A percentile compares a stretch with the other conserved stretches of the same genome.
Conservation (phyloP, 2,888 invertebrate species). For the Pterobdella sp. region DNA sequence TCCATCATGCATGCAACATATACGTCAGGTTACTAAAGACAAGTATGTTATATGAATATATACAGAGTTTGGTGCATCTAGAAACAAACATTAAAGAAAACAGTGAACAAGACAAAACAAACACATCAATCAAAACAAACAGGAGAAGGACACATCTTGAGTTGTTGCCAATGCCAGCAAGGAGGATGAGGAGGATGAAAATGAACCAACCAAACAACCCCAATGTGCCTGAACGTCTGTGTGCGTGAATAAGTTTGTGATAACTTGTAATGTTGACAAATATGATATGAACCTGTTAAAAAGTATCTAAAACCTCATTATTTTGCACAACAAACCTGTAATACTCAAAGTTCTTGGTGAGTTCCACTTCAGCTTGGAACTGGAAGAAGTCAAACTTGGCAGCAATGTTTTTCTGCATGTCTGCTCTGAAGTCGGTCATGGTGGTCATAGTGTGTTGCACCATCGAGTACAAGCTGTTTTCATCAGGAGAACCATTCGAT, state of each 20-base stretch:
- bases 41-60: no score
- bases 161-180: slow-evolving; percentile 36
- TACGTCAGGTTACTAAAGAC: no score
- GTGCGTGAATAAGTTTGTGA: neutral
- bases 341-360: neutral
- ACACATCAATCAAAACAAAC: slow-evolving; percentile 33
- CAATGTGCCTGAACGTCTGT: slow-evolving; percentile 36
- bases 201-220: slow-evolving; percentile 36
- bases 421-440: neutral
- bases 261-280: neutral
- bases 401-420: neutral
- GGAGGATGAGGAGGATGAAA: slow-evolving; percentile 37
- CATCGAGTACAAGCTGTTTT: neutral
- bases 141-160: slow-evolving; percentile 39
- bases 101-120: slow-evolving; percentile 20
- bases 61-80: no score
- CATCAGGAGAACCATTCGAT: neutral
- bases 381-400: neutral
- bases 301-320: neutral
- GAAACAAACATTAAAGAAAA: no score
- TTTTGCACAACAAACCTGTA: neutral
- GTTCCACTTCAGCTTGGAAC: neutral
- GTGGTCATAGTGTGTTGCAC: neutral
- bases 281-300: neutral
- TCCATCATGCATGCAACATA: no score